Evolutionary conservation across 2,113 vertebrate genomes (phyloP).

Genomic region (Columba janthina): DNA sequence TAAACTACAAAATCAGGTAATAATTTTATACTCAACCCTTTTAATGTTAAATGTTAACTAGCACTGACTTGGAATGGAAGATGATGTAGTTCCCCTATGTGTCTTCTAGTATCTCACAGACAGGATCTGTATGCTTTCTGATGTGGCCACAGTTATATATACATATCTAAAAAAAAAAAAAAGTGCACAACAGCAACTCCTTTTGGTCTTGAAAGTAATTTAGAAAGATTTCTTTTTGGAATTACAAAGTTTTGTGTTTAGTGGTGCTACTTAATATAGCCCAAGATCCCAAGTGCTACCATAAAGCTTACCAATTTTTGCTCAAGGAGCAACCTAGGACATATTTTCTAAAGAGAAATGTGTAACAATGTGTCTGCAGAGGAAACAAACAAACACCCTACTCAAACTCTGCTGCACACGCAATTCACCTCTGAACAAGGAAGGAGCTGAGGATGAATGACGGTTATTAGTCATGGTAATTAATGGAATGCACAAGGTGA

Average conservation of each 20-base stretch:
- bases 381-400: neutral
- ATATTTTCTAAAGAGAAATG: neutral
- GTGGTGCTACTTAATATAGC: neutral
- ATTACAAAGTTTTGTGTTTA: neutral
- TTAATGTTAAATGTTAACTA: neutral
- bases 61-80: neutral
- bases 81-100: neutral
- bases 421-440: neutral
- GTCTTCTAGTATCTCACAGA: neutral
- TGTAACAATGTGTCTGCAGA: rapidly evolving
- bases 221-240: neutral
- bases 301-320: neutral
- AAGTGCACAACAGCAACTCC: too few relatives aligned
- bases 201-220: neutral
- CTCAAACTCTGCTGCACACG: rapidly evolving
- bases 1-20: neutral
- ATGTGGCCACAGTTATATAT: too few relatives aligned
- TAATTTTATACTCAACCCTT: neutral
- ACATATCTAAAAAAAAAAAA: too few relatives aligned
- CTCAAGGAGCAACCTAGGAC: neutral
- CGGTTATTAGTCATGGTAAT: neutral
- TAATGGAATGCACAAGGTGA: neutral
- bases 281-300: neutral
- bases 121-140: neutral
- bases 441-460: neutral